Evolutionary conservation across 2,797 vertebrate genomes (phyloP), one percentile per base, ranked within the genome.

Genomic region (Galaxias olidus): DNA sequence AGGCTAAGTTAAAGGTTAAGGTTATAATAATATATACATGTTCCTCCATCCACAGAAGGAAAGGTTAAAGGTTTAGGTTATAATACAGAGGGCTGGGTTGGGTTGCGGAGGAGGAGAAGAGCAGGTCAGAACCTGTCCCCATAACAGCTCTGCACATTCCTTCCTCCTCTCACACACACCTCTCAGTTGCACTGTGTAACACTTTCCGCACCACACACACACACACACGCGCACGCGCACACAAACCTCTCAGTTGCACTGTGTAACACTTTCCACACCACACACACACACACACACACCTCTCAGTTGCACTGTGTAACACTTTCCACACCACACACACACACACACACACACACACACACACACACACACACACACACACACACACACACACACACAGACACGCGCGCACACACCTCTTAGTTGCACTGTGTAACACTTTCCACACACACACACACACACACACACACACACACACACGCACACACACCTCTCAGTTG

Each of bases 71-170:
- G n/a, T n/a, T n/a, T n/a, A n/a, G n/a, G n/a, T n/a, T n/a, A n/a
- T n/a, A n/a, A n/a, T n/a, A n/a, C n/a, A n/a, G n/a, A n/a, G n/a
- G n/a, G n/a, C n/a, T n/a, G n/a, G 30, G 30, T 30, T 30, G 30
- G 2, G 30, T 30, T 30, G 51, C 11, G 13, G 18, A 52, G 18
- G 18, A 19, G 18, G 17, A 20, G 17, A 11, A 14, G 58, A 76
- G 72, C 87, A 84, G 75, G 85, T 87, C 78, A 4, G 13, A 74
- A 68, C 84, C 76, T 1, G 86, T 68, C 65, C 7, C 67, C 75
- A 65, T 61, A n/a, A 70, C 4, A 17, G 69, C 44, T 44, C 58
- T 64, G 71, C 19, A 71, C 73, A 87, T 87, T 90, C 83, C 82
- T 52, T 17, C 0, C 57, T 9, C 15, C 13, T 51, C 56, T 42